A percentile compares a stretch with the other conserved stretches of the same genome.
Evolutionary conservation across 92 coral and sea anemone species (phyloP).

Genomic region (Epizoanthus ramosus): DNA sequence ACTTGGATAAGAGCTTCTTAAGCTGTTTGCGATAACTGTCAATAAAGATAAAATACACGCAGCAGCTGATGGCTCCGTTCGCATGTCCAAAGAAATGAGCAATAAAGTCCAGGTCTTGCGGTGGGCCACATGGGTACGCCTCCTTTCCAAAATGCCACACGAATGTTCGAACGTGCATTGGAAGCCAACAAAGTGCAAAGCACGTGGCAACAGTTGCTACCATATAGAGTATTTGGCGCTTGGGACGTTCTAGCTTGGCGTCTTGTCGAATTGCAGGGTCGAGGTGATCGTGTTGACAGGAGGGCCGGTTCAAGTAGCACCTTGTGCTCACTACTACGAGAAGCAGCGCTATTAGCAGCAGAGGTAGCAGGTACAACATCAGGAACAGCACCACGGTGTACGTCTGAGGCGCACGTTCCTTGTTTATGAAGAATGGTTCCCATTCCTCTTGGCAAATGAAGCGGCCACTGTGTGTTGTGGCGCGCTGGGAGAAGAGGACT

Average conservation of each 20-base stretch:
- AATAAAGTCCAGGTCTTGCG: constrained; percentile 14
- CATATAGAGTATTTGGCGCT: constrained; percentile 24
- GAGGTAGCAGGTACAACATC: constrained; percentile 25
- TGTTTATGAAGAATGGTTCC: constrained; percentile 41
- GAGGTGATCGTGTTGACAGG: constrained; percentile 20
- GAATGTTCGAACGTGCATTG: constrained; percentile 40
- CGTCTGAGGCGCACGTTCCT: constrained; percentile 30
- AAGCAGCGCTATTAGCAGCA: constrained; percentile 1
- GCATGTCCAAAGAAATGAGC: constrained; percentile 31
- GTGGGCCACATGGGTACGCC: constrained; percentile 22
- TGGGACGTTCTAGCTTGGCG: constrained; percentile 25
- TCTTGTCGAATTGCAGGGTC: constrained; percentile 5
- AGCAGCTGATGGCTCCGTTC: constrained; percentile 21
- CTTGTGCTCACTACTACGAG: background rate
- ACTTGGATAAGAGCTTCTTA: constrained; percentile 16
- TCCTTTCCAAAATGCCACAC: constrained; percentile 28
- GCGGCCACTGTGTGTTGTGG: constrained; percentile 21
- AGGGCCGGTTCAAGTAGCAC: constrained; percentile 10
- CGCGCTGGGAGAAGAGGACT: constrained; percentile 35
- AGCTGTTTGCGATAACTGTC: constrained; percentile 33
- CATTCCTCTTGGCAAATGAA: constrained; percentile 38
- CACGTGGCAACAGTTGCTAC: constrained; percentile 26
- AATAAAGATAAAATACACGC: constrained; percentile 16
- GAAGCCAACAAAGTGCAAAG: constrained; percentile 46
- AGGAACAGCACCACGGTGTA: constrained; percentile 38